Evolutionary conservation across 2,797 vertebrate genomes (phyloP).

Genomic region (Rallus crepitans): DNA sequence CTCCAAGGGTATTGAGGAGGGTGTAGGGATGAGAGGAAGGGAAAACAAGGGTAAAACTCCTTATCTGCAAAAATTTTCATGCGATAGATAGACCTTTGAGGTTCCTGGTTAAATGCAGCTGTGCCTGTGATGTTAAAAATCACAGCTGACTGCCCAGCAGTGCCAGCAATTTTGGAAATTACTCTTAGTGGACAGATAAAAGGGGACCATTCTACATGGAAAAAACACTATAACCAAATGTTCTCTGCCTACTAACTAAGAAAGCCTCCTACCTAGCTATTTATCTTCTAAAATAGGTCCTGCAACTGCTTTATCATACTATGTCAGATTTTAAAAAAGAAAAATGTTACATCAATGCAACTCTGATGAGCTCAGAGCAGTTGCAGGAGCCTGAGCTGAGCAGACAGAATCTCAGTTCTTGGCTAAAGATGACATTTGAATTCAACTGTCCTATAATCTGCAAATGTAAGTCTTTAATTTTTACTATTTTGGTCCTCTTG

Average conservation of each 20-base stretch:
- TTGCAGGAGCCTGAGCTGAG: background rate
- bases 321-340: background rate
- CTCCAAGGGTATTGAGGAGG: background rate
- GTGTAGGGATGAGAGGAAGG: background rate
- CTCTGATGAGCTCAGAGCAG: background rate
- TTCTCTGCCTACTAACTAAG: background rate
- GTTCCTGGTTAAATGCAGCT: background rate
- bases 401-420: conserved; percentile 5
- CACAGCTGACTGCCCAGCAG: background rate
- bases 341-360: background rate
- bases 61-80: background rate
- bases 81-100: background rate
- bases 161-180: background rate
- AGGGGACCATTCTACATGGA: background rate
- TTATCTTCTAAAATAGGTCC: background rate
- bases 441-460: background rate
- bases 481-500: background rate
- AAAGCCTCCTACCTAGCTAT: background rate
- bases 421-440: background rate
- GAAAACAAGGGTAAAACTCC: background rate
- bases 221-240: background rate
- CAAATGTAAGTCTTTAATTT: background rate
- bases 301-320: background rate
- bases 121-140: background rate
- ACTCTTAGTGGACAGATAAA: background rate